Base-by-base conservation (phyloP, 1,140 invertebrate species). In the Euglossa dilemma region DNA sequence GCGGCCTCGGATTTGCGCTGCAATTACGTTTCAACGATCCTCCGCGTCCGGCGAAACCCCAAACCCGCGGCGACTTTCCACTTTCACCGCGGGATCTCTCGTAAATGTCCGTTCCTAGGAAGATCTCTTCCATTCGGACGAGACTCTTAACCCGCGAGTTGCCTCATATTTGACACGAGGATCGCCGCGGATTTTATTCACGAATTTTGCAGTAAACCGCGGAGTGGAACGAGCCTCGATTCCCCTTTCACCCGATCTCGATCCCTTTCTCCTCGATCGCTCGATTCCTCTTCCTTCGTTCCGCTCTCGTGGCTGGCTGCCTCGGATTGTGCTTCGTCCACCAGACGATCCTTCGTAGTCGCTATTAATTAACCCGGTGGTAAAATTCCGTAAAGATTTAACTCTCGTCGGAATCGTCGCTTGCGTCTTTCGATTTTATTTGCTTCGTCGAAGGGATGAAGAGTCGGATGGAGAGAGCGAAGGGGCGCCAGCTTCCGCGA, bases 401-500 rank as follows among this genome's bases (percentile, higher is more conserved):
- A 36, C 36, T 4, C 1, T 4, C 36, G 36, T 36, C 36, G 36
- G 36, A 4, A 36, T 4, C 36, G 4, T 36, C 36, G 36, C 4
- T 36, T 36, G 36, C 4, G 4, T 36, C 47, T 4, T 50, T 6
- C 57, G 73, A 57, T 80, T 64, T 80, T 72, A 80, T 45, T 36
- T 43, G 43, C 54, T 56, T n/a, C n/a, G n/a, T n/a, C n/a, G n/a
- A n/a, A 4, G 56, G 66, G 59, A 75, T 64, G 45, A 77, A 66
- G 84, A 86, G 82, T 74, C 69, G 74, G 83, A 74, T 69, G 59
- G 86, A 85, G 54, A 75, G 25, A 43, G 36, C 45, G 56, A 50
- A n/a, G 16, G 25, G 52, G 9, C 66, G 16, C 57, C 43, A 16
- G 74, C 57, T 23, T 28, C 52, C 67, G 63, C 52, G 83, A 63